Evolutionary conservation across 2,888 invertebrate genomes (phyloP).

Genomic region (Cephus nigrinus): DNA sequence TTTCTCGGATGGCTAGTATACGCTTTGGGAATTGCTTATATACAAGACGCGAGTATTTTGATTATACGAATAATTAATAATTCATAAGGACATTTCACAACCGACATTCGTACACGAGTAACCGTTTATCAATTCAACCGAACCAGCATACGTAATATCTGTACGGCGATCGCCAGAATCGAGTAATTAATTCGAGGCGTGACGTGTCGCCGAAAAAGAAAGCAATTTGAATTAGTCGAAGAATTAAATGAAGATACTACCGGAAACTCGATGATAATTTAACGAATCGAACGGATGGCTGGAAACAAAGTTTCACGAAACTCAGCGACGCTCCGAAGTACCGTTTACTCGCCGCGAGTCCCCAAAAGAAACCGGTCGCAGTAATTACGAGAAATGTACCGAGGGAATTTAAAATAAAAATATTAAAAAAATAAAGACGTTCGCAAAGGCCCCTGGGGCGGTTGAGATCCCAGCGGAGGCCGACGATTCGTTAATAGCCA

Average conservation of each 20-base stretch:
- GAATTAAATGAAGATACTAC: neutral
- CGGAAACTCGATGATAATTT: neutral
- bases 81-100: neutral
- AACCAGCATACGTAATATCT: neutral
- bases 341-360: neutral
- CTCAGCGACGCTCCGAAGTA: constrained; percentile 1
- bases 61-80: neutral
- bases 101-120: neutral
- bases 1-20: constrained; percentile 37
- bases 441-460: neutral
- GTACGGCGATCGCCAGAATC: neutral
- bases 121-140: neutral
- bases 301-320: neutral
- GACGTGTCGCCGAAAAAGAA: neutral
- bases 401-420: constrained; percentile 6
- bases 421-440: neutral
- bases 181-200: neutral
- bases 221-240: neutral
- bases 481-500: neutral
- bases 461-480: neutral
- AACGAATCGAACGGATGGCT: neutral
- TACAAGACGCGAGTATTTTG: constrained; percentile 16
- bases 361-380: constrained; percentile 44
- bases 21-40: constrained; percentile 50
- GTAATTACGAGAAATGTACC: constrained; percentile 37